Evolutionary conservation across 2,888 invertebrate species (phyloP), one percentile per base, ranked within the genome.

Genomic region (Cheilosia impressa): DNA sequence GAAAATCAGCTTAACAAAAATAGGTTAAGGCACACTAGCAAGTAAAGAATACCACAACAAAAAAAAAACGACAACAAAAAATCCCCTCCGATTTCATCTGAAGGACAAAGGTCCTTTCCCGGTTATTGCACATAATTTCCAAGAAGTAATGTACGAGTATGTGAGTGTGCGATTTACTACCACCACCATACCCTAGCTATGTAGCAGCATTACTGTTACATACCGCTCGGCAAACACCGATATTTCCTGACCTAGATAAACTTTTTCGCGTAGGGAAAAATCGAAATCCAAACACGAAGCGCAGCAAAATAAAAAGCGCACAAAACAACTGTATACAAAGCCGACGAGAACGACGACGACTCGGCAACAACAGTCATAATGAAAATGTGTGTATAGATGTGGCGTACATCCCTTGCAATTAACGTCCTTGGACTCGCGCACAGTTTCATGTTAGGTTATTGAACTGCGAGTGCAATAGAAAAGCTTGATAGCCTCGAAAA

Each of bases 361-460:
- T 57, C 57, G 41, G 19, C 45, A 52, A 66, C 52, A 57, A 76
- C 47, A 52, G 27, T 34, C 22, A 57, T 13, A 53, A 27, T 65
- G 47, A 50, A 50, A 38, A 19, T 63, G 34, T 58, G 24, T 63
- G 57, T 52, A 43, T 41, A 24, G 22, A 34, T 71, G 9, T 76
- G 4, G 2, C 45, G 38, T 58, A 63, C 76, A 81, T 81, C 81
- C 81, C 85, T 66, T 76, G 81, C 81, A 63, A 81, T 85, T 68
- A 81, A 89, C 89, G 89, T 90, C 90, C 89, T 90, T 90, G 90
- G 90, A 88, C 89, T 87, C 88, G 88, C 58, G 87, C 85, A 83
- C 76, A 87, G 87, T 85, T 89, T 78, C 78, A 83, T 87, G 87
- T 58, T 73, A 69, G 87, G 88, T 87, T 90, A 87, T 90, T 90